Conservation (phyloP, 30 jellyfish, hydroid and myxozoan species). For the Pseudorhiza aurosa region DNA sequence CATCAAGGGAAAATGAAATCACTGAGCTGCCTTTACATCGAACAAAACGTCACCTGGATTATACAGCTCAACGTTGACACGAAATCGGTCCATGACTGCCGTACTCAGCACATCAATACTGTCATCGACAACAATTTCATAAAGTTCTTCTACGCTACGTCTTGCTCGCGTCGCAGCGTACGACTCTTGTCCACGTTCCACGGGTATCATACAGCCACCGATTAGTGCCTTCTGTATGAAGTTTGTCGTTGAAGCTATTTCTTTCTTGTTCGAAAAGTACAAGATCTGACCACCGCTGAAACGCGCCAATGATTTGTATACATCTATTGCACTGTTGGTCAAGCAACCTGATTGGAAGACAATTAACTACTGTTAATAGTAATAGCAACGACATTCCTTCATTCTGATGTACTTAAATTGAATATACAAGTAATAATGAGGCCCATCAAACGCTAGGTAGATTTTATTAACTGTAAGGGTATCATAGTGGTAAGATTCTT, state of each 20-base stretch:
- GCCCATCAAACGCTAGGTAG: too few relatives aligned
- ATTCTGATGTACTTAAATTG: too few relatives aligned
- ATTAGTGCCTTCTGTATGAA: conserved; percentile 40
- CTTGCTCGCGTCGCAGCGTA: conserved; percentile 7
- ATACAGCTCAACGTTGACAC: not conserved
- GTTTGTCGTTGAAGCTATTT: conserved; percentile 1
- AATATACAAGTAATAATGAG: too few relatives aligned
- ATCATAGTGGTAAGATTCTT: too few relatives aligned
- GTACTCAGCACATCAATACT: conserved; percentile 53
- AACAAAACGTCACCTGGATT: not conserved
- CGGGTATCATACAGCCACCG: conserved; percentile 65
- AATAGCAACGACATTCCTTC: too few relatives aligned
- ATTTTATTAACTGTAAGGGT: too few relatives aligned
- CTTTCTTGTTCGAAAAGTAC: conserved; percentile 22
- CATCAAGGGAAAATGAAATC: too few relatives aligned
- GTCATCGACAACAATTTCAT: conserved; percentile 36
- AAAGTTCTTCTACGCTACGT: not conserved
- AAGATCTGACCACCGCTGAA: conserved; percentile 62
- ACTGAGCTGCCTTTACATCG: not conserved
- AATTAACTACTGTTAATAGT: too few relatives aligned
- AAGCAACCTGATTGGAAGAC: conserved; percentile 68
- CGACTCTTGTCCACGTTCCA: not conserved
- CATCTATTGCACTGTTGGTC: conserved; percentile 19
- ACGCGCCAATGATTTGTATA: conserved; percentile 44
- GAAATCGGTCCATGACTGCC: conserved; percentile 18